Evolutionary conservation across 2,888 invertebrate genomes (phyloP).

Genomic region (Gymnosoma rotundatum): DNA sequence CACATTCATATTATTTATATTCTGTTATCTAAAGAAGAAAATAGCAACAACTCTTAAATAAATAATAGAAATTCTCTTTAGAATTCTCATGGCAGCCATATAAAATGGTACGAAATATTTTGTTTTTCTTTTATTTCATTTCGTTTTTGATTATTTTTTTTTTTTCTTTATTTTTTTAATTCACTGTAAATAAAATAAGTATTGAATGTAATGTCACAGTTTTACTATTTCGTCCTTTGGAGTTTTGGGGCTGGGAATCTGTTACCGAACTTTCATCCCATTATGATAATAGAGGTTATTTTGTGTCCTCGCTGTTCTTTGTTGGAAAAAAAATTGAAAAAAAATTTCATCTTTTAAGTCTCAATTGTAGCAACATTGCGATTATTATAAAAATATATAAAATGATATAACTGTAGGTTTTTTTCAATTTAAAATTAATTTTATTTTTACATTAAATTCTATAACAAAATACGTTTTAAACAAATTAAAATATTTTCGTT

Average conservation of each 20-base stretch:
- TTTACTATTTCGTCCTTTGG: constrained; percentile 9
- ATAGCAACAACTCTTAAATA: constrained; percentile 59
- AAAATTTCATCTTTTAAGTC: too few species aligned
- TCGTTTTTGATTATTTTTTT: constrained; percentile 19
- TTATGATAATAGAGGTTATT: too few species aligned
- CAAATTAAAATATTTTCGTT: too few species aligned
- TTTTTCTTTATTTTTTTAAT: not conserved
- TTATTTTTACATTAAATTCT: too few species aligned
- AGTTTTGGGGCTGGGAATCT: not conserved
- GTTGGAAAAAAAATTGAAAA: too few species aligned
- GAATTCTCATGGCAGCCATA: constrained; percentile 55
- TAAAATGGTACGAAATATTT: constrained; percentile 26
- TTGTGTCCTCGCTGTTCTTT: too few species aligned
- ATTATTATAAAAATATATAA: too few species aligned
- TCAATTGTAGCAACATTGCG: too few species aligned
- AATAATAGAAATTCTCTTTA: constrained; percentile 60
- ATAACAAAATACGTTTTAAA: too few species aligned
- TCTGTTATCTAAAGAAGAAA: not conserved
- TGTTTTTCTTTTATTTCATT: constrained; percentile 17
- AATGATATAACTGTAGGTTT: too few species aligned
- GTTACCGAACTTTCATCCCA: not conserved
- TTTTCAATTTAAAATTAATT: too few species aligned
- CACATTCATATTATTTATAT: not conserved
- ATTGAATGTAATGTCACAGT: constrained; percentile 15
- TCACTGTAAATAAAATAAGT: not conserved